Conservation (phyloP, 1,140 invertebrate species). For the Ooceraea biroi region DNA sequence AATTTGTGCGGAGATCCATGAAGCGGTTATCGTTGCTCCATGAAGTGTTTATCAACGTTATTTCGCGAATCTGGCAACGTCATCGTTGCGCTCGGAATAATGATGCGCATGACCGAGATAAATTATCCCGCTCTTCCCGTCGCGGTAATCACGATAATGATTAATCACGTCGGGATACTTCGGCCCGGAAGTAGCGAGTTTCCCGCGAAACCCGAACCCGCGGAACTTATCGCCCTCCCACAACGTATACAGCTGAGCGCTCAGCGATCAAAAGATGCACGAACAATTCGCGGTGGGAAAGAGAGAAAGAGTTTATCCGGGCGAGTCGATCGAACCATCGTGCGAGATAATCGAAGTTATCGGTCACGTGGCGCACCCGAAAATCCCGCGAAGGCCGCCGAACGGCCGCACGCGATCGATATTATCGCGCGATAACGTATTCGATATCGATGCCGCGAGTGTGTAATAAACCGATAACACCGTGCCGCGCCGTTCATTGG, state of each 20-base stretch:
- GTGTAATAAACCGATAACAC: no score
- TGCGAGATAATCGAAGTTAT: slow-evolving; percentile 17
- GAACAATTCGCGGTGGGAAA: background rate
- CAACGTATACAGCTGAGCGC: background rate
- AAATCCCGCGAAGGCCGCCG: slow-evolving; percentile 21
- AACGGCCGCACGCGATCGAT: slow-evolving; percentile 22
- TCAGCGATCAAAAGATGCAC: background rate
- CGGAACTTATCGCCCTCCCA: slow-evolving; percentile 14
- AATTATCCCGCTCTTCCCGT: background rate
- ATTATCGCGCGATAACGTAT: slow-evolving; percentile 32
- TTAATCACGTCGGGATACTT: no score
- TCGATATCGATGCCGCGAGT: no score
- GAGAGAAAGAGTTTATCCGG: background rate
- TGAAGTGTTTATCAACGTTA: background rate
- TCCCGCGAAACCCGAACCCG: background rate
- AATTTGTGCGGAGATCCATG: no score
- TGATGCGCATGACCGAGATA: background rate
- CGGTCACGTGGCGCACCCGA: slow-evolving; percentile 14
- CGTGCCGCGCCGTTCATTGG: background rate
- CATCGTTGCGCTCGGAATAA: background rate
- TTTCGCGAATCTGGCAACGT: background rate
- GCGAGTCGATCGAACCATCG: background rate
- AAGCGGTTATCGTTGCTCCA: no score
- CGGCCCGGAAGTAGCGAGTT: background rate
- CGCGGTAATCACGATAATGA: no score